Evolutionary conservation across 2,888 invertebrate species (phyloP).

Genomic region (Drosophila meridionalis): DNA sequence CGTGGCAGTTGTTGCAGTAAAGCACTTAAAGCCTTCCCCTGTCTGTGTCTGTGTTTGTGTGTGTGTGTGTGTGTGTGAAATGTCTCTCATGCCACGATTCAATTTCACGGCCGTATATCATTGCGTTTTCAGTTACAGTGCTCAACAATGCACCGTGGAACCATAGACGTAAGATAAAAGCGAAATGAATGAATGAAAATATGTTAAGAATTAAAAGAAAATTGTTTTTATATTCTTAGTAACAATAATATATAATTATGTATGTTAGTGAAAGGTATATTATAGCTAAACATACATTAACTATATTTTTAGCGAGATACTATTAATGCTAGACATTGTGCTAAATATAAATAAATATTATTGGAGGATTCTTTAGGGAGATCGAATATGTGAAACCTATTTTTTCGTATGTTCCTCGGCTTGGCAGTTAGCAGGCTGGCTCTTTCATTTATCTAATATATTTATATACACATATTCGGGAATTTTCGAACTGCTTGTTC

Average conservation of each 20-base stretch:
- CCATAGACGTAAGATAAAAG: neutral
- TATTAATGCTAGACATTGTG: too few species aligned
- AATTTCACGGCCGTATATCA: constrained; percentile 81
- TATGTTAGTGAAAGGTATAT: neutral
- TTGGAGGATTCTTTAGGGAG: too few species aligned
- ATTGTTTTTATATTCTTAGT: neutral
- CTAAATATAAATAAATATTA: too few species aligned
- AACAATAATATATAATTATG: neutral
- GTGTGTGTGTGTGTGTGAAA: constrained; percentile 20
- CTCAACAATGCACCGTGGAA: constrained; percentile 24
- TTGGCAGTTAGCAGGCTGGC: too few species aligned
- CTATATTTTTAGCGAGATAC: too few species aligned
- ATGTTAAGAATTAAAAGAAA: neutral
- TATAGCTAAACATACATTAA: too few species aligned
- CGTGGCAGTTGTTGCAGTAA: neutral
- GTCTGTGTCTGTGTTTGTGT: constrained; percentile 18
- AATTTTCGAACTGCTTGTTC: neutral
- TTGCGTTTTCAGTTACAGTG: constrained; percentile 74
- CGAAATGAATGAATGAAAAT: neutral
- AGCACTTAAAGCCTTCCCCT: constrained; percentile 74
- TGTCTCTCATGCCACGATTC: constrained; percentile 56
- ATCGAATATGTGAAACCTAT: too few species aligned
- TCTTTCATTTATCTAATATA: too few species aligned
- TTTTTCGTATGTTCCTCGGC: too few species aligned
- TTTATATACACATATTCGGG: too few species aligned